Percentiles rank a stretch among this genome's conserved stretches.
phyloP scores from a whole-genome alignment of 2,888 invertebrate genomes.

The Rhabditoides inermis region DNA sequence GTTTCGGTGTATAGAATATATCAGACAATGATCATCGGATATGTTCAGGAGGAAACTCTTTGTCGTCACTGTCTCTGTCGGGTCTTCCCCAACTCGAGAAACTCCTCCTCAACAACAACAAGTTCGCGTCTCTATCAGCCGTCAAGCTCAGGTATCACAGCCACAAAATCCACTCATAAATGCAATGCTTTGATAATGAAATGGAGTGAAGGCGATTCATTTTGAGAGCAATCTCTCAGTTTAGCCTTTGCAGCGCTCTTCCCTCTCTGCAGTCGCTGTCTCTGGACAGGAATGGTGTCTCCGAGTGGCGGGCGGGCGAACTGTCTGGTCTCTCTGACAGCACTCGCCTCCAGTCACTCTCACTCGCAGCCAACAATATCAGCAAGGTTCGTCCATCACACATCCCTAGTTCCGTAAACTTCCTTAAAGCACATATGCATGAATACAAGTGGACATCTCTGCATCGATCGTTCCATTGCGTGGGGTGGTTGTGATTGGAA shows the following conservation, averaged over 20 bases:
- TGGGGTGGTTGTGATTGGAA: no score
- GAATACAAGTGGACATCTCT: not conserved
- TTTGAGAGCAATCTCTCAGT: not conserved
- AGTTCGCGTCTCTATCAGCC: conserved; percentile 25
- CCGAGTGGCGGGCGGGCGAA: conserved; percentile 34
- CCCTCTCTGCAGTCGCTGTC: conserved; percentile 27
- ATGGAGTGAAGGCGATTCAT: not conserved
- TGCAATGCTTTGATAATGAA: not conserved
- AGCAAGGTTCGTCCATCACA: conserved; percentile 5
- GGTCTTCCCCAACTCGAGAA: conserved; percentile 32
- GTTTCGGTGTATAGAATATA: no score
- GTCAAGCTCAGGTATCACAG: conserved; percentile 15
- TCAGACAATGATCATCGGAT: no score
- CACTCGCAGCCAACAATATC: conserved; percentile 28
- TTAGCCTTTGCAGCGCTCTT: conserved; percentile 19
- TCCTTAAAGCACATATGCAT: not conserved
- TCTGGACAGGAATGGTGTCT: conserved; percentile 35
- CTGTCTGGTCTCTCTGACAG: conserved; percentile 24
- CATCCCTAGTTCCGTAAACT: not conserved
- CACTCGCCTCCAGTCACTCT: conserved; percentile 16
- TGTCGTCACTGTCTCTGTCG: conserved; percentile 5
- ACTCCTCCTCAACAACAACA: conserved; percentile 47
- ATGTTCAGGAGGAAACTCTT: conserved; percentile 8
- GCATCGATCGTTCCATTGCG: not conserved
- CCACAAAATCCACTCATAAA: no score